These are phyloP conservation scores for Porites evermanni DNA, from an alignment of 92 coral and sea anemone genomes.

Conservation along the genomic window DNA sequence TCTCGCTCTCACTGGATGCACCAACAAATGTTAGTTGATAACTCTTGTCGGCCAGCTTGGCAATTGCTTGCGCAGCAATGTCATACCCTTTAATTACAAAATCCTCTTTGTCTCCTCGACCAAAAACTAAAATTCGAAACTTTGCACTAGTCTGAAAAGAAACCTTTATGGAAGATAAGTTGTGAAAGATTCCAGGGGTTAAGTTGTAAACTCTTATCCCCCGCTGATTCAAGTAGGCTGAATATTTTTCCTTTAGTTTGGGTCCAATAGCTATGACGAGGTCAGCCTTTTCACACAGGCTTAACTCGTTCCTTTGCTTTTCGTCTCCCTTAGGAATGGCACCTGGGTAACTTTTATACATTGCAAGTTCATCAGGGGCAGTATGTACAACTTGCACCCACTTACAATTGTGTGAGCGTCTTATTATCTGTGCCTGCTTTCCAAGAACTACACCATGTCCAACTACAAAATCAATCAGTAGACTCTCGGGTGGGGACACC, in stretches of 20 bases:
- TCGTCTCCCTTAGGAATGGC: not conserved
- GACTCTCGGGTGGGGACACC: not conserved
- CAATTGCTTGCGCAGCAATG: not conserved
- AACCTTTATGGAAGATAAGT: not conserved
- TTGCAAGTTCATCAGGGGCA: not conserved
- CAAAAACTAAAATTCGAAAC: not conserved
- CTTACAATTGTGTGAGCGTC: not conserved
- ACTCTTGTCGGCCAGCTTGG: not conserved
- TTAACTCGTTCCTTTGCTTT: not conserved
- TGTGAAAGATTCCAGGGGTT: not conserved
- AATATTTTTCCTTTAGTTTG: not conserved
- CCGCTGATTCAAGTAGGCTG: not conserved
- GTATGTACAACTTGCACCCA: not conserved
- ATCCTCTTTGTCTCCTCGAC: not conserved
- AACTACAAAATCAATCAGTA: not conserved
- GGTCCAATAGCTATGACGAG: not conserved
- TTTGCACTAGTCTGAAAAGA: not conserved
- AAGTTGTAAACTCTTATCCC: not conserved
- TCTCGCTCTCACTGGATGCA: not conserved
- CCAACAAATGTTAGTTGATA: not conserved
- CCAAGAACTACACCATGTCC: not conserved
- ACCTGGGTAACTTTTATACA: not conserved
- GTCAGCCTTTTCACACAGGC: not conserved
- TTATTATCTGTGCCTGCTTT: not conserved
- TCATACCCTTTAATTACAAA: not conserved